Evolutionary conservation across 2,113 vertebrate genomes (phyloP).

Genomic region (Brachyistius frenatus): DNA sequence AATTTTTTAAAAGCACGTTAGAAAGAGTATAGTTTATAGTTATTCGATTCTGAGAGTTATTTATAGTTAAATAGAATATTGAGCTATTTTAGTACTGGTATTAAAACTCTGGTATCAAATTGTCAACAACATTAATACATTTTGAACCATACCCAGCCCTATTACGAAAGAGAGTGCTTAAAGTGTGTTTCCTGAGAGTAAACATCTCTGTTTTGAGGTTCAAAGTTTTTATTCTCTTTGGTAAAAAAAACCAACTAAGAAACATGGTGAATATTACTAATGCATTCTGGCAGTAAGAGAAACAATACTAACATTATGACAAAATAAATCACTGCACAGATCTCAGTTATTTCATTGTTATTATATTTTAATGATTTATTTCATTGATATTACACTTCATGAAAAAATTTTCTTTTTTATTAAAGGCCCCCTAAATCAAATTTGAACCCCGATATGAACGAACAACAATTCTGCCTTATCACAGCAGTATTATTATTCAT

Average conservation of each 20-base stretch:
- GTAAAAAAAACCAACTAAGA: constrained; percentile 7
- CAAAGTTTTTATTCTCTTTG: not conserved
- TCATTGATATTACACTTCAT: not conserved
- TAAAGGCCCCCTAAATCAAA: not conserved
- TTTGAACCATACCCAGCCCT: constrained; percentile 44
- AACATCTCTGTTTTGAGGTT: constrained; percentile 22
- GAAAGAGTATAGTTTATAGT: not conserved
- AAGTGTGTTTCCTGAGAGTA: constrained; percentile 25
- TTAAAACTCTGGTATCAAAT: constrained; percentile 23
- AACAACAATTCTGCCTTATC: not conserved
- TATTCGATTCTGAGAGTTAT: no score
- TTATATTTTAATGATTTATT: not conserved
- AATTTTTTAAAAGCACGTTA: not conserved
- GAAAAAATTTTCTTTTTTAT: not conserved
- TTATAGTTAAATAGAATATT: not conserved
- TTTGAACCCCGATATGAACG: no score
- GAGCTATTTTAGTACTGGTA: constrained; percentile 9
- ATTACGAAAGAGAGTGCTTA: constrained; percentile 29
- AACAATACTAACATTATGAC: not conserved
- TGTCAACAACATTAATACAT: not conserved
- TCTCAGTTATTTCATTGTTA: constrained; percentile 11
- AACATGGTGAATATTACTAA: not conserved
- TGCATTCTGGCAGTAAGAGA: not conserved
- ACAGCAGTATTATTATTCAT: not conserved
- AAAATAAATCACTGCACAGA: constrained; percentile 44